Percentiles rank a stretch among this genome's conserved stretches.
Evolutionary conservation across 2,888 invertebrate genomes (phyloP).

Genomic region (Apoderus coryli): DNA sequence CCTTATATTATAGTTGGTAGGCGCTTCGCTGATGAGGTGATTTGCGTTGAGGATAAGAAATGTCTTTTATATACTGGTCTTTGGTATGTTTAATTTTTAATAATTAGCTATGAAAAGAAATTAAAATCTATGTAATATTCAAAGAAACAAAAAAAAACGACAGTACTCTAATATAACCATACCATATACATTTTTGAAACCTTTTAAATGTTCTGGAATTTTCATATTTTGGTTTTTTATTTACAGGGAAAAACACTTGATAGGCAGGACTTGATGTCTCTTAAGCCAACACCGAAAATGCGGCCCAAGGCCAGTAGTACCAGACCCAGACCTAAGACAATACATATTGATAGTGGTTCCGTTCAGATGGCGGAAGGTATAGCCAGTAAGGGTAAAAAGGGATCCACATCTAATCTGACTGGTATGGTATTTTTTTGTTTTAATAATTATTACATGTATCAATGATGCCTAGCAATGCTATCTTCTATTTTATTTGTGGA

Average conservation of each 20-base stretch:
- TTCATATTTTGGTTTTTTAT: slow-evolving; percentile 6
- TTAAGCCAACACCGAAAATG: slow-evolving; percentile 48
- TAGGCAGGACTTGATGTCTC: slow-evolving; percentile 45
- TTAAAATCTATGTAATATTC: too few species aligned
- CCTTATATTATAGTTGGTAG: too few species aligned
- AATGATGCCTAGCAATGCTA: background rate
- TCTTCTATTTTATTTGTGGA: background rate
- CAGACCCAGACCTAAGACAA: slow-evolving; percentile 77
- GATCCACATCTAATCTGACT: slow-evolving; percentile 68
- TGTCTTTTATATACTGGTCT: slow-evolving; percentile 32
- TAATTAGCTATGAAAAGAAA: too few species aligned
- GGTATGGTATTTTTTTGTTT: slow-evolving; percentile 51
- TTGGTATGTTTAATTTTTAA: too few species aligned
- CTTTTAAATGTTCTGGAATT: slow-evolving; percentile 56
- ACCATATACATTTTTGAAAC: too few species aligned
- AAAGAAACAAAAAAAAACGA: too few species aligned
- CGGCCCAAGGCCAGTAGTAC: slow-evolving; percentile 45
- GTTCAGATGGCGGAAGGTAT: slow-evolving; percentile 65
- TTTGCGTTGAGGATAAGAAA: too few species aligned
- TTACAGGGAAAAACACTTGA: slow-evolving; percentile 66
- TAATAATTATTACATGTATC: too few species aligned
- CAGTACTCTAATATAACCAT: too few species aligned
- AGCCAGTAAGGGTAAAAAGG: slow-evolving; percentile 61
- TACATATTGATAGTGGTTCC: slow-evolving; percentile 73
- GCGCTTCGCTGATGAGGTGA: too few species aligned